phyloP scores from a whole-genome alignment of 2,888 invertebrate genomes.

The Brassicogethes aeneus region DNA sequence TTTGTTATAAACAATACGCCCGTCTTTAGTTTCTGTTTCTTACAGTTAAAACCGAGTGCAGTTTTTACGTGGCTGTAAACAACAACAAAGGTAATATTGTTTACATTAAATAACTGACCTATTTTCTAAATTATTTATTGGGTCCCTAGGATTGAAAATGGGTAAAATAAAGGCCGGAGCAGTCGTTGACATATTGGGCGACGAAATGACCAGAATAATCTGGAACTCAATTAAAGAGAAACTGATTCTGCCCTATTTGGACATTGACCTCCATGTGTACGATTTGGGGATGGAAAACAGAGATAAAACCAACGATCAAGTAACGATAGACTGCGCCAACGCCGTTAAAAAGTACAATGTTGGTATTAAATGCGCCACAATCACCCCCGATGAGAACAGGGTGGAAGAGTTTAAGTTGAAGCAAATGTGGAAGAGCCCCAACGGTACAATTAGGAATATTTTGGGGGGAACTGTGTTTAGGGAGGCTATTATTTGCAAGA shows the following conservation, averaged over 20 bases:
- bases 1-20: too few species aligned
- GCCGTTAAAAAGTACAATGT: conserved; percentile 96
- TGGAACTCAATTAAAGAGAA: conserved; percentile 97
- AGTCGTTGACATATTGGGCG: conserved; percentile 82
- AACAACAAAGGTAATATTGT: too few species aligned
- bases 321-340: conserved; percentile 92
- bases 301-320: conserved; percentile 86
- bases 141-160: not conserved
- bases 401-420: conserved; percentile 82
- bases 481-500: conserved; percentile 78
- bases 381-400: conserved; percentile 92
- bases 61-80: too few species aligned
- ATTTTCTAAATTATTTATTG: too few species aligned
- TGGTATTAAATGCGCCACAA: conserved; percentile 96
- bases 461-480: conserved; percentile 71
- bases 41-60: too few species aligned
- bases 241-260: conserved; percentile 88
- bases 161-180: conserved; percentile 28
- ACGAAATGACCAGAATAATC: conserved; percentile 93
- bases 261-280: conserved; percentile 85
- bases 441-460: conserved; percentile 79
- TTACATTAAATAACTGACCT: too few species aligned
- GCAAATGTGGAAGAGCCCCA: conserved; percentile 84
- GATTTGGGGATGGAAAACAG: conserved; percentile 92
- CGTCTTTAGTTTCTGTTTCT: too few species aligned